Conservation (phyloP, 2,888 invertebrate genomes). For the Papilio gigon region DNA sequence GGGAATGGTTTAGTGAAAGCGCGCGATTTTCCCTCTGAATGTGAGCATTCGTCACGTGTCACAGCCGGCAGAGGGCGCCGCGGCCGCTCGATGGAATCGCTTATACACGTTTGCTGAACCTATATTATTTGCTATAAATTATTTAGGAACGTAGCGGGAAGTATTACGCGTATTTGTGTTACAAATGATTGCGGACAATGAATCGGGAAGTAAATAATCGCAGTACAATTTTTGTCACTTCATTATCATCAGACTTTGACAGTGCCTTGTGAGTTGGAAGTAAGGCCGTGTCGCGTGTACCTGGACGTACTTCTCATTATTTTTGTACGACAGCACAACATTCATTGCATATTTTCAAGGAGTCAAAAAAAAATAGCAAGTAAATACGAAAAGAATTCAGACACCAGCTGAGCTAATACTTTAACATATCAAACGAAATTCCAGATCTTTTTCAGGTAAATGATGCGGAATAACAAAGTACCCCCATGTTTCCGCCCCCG, state of each 20-base stretch:
- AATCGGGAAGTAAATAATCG: not conserved
- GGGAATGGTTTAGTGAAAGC: not conserved
- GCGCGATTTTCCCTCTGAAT: conserved; percentile 47
- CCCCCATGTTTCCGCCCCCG: not conserved
- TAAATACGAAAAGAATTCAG: not conserved
- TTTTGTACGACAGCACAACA: too few relatives aligned
- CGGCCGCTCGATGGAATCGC: conserved; percentile 32
- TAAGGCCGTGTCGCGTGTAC: too few relatives aligned
- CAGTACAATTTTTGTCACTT: not conserved
- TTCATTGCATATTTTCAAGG: not conserved
- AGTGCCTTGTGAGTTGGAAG: too few relatives aligned
- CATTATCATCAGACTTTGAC: too few relatives aligned
- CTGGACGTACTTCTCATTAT: too few relatives aligned
- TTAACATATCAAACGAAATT: conserved; percentile 7
- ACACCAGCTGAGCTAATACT: conserved; percentile 37
- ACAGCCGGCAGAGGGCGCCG: conserved; percentile 52
- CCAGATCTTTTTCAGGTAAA: conserved; percentile 25
- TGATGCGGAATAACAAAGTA: conserved; percentile 36
- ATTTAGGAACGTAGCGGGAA: not conserved
- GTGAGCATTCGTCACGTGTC: conserved; percentile 61
- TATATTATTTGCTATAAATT: not conserved
- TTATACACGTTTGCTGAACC: not conserved
- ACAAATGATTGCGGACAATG: too few relatives aligned
- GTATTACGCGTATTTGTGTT: too few relatives aligned
- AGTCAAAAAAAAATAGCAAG: not conserved